Evolutionary conservation across 2,888 invertebrate genomes (phyloP).

Genomic region (Ophion ventricosus): DNA sequence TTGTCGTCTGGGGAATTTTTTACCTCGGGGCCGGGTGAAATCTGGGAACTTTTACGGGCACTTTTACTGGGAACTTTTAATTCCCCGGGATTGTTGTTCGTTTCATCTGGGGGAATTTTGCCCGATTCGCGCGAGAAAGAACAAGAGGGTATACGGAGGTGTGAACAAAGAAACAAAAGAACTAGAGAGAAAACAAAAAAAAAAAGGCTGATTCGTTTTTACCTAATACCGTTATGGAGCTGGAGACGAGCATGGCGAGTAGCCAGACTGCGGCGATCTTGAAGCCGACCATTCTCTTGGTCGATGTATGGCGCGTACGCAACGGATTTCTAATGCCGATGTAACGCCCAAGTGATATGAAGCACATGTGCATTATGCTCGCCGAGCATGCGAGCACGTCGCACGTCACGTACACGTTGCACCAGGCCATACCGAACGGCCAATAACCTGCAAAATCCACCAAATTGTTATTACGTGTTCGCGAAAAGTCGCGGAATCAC

Average conservation of each 20-base stretch:
- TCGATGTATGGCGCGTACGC: constrained; percentile 92
- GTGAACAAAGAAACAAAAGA: background rate
- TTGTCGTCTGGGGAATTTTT: background rate
- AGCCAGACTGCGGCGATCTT: constrained; percentile 97
- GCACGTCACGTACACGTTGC: constrained; percentile 97
- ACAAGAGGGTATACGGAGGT: too few relatives aligned
- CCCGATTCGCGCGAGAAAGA: too few relatives aligned
- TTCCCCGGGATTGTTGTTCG: too few relatives aligned
- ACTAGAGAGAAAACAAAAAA: background rate
- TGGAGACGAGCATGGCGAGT: constrained; percentile 94
- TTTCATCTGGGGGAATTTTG: too few relatives aligned
- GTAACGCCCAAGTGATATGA: constrained; percentile 94
- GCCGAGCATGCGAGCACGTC: constrained; percentile 98
- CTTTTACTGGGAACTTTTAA: background rate
- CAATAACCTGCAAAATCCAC: constrained; percentile 90
- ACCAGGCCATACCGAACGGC: constrained; percentile 96
- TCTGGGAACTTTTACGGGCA: background rate
- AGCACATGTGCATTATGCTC: constrained; percentile 98
- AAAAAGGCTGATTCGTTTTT: constrained; percentile 72
- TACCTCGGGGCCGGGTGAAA: too few relatives aligned
- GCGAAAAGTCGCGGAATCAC: background rate
- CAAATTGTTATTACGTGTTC: background rate
- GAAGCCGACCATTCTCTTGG: constrained; percentile 91
- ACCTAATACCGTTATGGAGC: constrained; percentile 93
- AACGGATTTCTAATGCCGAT: constrained; percentile 95